A percentile compares a stretch with the other conserved stretches of the same genome.
Evolutionary conservation across 2,888 invertebrate genomes (phyloP).

Genomic region (Andrena chrysosceles): DNA sequence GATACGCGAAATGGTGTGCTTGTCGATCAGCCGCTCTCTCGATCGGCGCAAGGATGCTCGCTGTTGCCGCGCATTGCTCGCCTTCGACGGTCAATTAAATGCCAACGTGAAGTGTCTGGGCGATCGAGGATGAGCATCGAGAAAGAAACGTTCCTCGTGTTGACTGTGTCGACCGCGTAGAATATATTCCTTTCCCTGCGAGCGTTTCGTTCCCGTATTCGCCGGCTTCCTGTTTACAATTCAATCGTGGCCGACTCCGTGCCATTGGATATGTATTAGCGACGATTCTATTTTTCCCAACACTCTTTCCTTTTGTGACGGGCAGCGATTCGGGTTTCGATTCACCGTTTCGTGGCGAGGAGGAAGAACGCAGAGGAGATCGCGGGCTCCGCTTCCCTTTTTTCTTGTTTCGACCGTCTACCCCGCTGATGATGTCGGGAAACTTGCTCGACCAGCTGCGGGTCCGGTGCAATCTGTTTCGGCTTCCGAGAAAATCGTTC

Average conservation of each 20-base stretch:
- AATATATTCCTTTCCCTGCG: background rate
- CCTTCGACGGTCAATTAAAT: background rate
- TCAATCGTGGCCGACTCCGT: background rate
- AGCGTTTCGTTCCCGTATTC: background rate
- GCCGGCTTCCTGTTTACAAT: conserved; percentile 11
- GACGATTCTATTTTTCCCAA: too few species aligned
- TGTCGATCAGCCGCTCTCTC: background rate
- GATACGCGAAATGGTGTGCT: background rate
- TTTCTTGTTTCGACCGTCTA: conserved; percentile 10
- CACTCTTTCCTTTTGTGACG: too few species aligned
- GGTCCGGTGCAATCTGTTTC: conserved; percentile 35
- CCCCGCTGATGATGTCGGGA: conserved; percentile 41
- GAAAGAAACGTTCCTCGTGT: too few species aligned
- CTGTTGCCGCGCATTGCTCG: background rate
- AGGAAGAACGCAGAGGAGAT: background rate
- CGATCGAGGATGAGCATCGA: background rate
- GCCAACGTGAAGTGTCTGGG: background rate
- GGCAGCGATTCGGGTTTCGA: background rate
- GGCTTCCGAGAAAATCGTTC: conserved; percentile 52
- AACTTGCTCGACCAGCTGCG: conserved; percentile 67
- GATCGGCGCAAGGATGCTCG: background rate
- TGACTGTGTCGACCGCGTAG: background rate
- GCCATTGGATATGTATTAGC: too few species aligned
- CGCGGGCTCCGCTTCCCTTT: conserved; percentile 9
- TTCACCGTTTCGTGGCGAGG: background rate